Evolutionary conservation across 2,113 vertebrate genomes (phyloP).

Genomic region (Physeter macrocephalus): DNA sequence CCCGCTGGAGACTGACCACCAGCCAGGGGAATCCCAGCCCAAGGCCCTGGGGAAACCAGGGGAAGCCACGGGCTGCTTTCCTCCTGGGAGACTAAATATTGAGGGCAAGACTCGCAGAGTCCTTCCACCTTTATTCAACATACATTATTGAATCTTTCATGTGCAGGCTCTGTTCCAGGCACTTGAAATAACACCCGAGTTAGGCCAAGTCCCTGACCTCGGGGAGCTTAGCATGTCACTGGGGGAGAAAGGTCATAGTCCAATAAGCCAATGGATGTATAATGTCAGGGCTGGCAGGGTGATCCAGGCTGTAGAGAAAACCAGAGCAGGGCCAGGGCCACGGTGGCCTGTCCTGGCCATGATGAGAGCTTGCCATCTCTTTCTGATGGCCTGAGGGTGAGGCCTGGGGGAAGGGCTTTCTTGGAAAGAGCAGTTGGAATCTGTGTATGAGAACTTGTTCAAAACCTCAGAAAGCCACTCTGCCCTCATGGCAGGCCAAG

Average conservation of each 20-base stretch:
- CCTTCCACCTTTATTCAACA: neutral
- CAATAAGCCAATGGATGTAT: neutral
- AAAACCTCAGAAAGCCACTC: neutral
- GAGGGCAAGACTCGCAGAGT: neutral
- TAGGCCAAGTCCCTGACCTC: neutral
- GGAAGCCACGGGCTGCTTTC: neutral
- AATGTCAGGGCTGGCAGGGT: too few relatives aligned
- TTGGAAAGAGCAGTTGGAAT: neutral
- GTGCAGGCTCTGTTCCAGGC: neutral
- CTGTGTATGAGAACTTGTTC: neutral
- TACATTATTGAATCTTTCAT: rapidly evolving
- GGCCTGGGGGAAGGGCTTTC: too few relatives aligned
- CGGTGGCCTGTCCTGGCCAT: neutral
- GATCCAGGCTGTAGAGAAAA: neutral
- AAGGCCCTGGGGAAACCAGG: neutral
- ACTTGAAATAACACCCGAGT: neutral
- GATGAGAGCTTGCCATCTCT: rapidly evolving
- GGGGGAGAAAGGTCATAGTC: neutral
- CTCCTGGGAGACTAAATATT: neutral
- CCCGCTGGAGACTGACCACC: neutral
- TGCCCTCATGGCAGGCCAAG: neutral
- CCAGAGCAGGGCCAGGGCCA: too few relatives aligned
- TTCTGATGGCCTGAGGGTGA: neutral
- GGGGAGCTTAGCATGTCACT: neutral
- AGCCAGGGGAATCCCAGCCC: neutral